phyloP scores from a whole-genome alignment of 2,888 invertebrate genomes.

The Hermodice carunculata region DNA sequence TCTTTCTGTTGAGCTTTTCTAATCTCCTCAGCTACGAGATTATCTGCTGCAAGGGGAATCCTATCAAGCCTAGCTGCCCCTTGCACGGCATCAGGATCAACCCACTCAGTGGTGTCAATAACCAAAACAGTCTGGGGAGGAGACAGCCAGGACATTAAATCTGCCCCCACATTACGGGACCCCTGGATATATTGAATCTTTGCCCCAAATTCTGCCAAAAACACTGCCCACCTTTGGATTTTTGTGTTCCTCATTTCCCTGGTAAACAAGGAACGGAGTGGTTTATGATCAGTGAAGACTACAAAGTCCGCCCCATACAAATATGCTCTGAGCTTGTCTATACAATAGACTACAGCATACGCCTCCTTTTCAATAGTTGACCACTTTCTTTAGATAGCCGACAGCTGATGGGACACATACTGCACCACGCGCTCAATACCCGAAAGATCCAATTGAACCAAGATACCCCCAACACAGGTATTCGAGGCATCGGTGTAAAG shows the following conservation, averaged over 20 bases:
- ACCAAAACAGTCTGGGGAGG: no score
- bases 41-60: no score
- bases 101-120: no score
- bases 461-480: neutral
- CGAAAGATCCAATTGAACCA: neutral
- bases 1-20: no score
- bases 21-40: no score
- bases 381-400: neutral
- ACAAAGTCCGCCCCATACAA: neutral
- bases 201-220: constrained; percentile 1
- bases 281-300: constrained; percentile 4
- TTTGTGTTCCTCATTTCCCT: neutral
- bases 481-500: neutral
- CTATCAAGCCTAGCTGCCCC: no score
- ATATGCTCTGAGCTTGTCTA: constrained; percentile 1
- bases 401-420: neutral
- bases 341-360: neutral
- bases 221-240: constrained; percentile 7
- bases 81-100: no score
- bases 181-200: neutral
- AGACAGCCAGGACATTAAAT: neutral
- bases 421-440: neutral
- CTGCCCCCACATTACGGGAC: neutral
- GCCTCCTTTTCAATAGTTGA: constrained; percentile 7
- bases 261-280: neutral